Conservation (phyloP, 2,113 vertebrate species). For the Lontra canadensis region DNA sequence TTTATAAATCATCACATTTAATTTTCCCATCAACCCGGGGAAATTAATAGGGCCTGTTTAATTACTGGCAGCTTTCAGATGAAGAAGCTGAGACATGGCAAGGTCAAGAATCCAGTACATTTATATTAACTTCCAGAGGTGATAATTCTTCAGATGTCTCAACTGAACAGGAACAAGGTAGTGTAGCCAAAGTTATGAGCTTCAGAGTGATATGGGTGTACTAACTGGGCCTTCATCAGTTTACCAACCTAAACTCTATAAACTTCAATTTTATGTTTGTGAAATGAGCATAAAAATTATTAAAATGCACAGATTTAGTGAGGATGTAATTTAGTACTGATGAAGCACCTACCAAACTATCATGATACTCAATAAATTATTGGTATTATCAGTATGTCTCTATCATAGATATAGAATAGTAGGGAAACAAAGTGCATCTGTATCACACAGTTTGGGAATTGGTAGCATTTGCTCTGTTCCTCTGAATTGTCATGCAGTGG, state of each 20-base stretch:
- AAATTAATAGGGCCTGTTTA: neutral
- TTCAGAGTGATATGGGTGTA: neutral
- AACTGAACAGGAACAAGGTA: neutral
- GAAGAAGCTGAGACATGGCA: neutral
- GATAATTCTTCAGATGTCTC: neutral
- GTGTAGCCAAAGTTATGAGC: neutral
- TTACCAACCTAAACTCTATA: neutral
- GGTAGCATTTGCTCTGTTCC: neutral
- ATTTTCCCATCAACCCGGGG: neutral
- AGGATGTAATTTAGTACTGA: neutral
- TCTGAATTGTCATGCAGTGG: neutral
- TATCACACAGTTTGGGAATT: neutral
- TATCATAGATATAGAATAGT: neutral
- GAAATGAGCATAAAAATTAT: neutral
- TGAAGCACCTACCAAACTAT: neutral
- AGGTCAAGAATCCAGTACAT: neutral
- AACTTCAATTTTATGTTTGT: neutral
- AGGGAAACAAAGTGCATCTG: neutral
- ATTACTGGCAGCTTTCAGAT: neutral
- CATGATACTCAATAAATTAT: neutral
- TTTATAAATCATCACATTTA: neutral
- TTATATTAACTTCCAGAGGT: neutral
- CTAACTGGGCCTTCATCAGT: neutral
- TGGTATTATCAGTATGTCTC: neutral
- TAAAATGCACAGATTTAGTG: neutral